Base-by-base conservation (phyloP, 2,888 invertebrate genomes). In the Chloroclystis v-ata region DNA sequence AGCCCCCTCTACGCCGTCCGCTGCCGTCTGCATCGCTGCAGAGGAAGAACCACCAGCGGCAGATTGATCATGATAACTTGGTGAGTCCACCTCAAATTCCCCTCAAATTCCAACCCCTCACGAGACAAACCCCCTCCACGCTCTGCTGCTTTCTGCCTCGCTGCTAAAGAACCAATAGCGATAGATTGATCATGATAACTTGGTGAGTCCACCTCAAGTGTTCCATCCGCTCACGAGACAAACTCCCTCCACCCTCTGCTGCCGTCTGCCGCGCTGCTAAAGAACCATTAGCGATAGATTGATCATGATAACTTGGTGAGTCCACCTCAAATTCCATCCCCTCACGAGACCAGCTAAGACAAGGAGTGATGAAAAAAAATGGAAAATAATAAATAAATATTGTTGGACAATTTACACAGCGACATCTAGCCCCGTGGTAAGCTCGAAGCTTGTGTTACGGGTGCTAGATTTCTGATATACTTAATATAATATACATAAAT, bases 51-150 rank as follows among this genome's bases (percentile, higher is more conserved):
- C 83, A 86, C 59, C 90, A 91, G 63, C 75, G 81, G 29, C 85
- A 89, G 67, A 90, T 91, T 13, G 89, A 90, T 56, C 75, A 89
- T 46, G 91, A 91, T 32, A 91, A 91, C 63, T 83, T 89, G 83
- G 84, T 90, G 32, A 32, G 32, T 32, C 8, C 12, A 12, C 1
- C 12, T 12, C 4, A 24, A 3, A 24, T 24, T 6, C 6, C 4
- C 24, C 6, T 24, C 6, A 3, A 6, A 24, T 6, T 3, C 6
- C 6, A 6, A 24, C 6, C 24, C 24, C 3, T 24, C n/a, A n/a
- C n/a, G n/a, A n/a, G n/a, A n/a, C n/a, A n/a, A n/a, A n/a, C n/a
- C 62, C 49, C 61, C 65, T 0, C 28, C 48, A 0, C 63, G 65
- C 47, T 64, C 49, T 71, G 32, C 76, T 86, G 0, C 78, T 87